Evolutionary conservation across 2,888 invertebrate genomes (phyloP), one percentile per base, ranked within the genome.

Genomic region (Caenorhabditis doughertyi): DNA sequence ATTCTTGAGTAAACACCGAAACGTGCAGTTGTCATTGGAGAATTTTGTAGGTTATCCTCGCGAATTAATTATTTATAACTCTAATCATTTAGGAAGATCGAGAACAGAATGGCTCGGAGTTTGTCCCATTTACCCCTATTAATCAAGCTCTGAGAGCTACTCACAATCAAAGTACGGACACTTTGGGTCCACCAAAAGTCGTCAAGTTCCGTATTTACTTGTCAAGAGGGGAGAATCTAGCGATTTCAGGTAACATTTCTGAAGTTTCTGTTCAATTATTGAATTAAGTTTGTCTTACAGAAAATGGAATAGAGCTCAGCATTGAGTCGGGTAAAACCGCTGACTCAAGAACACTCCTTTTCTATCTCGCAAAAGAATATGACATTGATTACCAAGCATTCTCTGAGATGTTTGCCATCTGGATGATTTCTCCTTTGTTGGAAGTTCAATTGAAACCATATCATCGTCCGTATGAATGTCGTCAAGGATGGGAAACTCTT

Each of bases 361-460:
- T 39, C 35, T 16, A 49, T 21, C 21, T 72, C 3, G 58, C 67
- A 11, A 64, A 68, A 47, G 72, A 76, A 18, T 76, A 72, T 47
- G 62, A 72, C 4, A 62, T 83, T 23, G 64, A 83, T 21, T 32
- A 18, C 11, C 56, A 44, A 1, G 58, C 35, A 13, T 77, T 73
- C 32, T 27, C 25, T 3, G 77, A 83, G 27, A 68, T 73, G 62
- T 83, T 83, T 23, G 79, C 82, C 1, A 29, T 83, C 35, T 83
- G 82, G 82, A 79, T 83, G 82, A 64, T 83, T 29, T 77, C 77
- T 4, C 79, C 82, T n/a, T 23, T 67, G 16, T 25, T 83, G 11
- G 82, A 83, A 74, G 73, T 83, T 32, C 82, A 79, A 70, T 32
- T 83, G 21, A 83, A 83, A 35, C 49, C 72, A 8, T 68, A 77